Conservation (phyloP, 23 tunicate genomes). For the Halocynthia roretzi region DNA sequence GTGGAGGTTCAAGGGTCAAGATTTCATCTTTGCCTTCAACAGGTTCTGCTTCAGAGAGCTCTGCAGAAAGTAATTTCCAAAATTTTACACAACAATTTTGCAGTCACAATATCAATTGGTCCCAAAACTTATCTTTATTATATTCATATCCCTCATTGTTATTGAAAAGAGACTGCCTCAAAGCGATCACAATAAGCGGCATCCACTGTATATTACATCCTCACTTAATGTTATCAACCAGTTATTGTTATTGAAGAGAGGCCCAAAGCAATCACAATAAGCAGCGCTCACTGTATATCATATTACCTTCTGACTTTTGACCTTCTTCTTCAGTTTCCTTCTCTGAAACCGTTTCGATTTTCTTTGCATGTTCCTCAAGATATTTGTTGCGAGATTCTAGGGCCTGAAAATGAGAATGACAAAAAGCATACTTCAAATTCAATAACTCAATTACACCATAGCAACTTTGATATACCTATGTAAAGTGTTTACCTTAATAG, state of each 20-base stretch:
- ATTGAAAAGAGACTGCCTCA: too few species aligned
- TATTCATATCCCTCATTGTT: not conserved
- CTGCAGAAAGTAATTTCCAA: not conserved
- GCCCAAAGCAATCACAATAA: too few species aligned
- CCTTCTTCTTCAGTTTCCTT: conserved; percentile 52
- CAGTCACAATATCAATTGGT: too few species aligned
- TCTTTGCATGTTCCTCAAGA: conserved; percentile 22
- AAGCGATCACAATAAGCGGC: too few species aligned
- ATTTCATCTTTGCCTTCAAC: conserved; percentile 15
- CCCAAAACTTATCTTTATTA: too few species aligned
- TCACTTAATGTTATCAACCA: not conserved
- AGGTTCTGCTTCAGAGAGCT: conserved; percentile 14
- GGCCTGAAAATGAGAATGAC: conserved; percentile 24
- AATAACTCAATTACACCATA: not conserved
- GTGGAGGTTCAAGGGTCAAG: conserved; percentile 23
- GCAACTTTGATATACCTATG: not conserved
- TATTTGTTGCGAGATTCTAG: conserved; percentile 68
- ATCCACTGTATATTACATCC: not conserved
- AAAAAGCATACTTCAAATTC: not conserved
- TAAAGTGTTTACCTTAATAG: conserved; percentile 42
- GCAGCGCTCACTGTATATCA: not conserved
- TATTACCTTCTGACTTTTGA: conserved; percentile 16
- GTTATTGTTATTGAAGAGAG: not conserved
- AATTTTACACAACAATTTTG: too few species aligned
- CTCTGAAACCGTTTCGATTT: conserved; percentile 37